phyloP scores from a whole-genome alignment of 2,113 vertebrate genomes.

The Mus spicilegus region DNA sequence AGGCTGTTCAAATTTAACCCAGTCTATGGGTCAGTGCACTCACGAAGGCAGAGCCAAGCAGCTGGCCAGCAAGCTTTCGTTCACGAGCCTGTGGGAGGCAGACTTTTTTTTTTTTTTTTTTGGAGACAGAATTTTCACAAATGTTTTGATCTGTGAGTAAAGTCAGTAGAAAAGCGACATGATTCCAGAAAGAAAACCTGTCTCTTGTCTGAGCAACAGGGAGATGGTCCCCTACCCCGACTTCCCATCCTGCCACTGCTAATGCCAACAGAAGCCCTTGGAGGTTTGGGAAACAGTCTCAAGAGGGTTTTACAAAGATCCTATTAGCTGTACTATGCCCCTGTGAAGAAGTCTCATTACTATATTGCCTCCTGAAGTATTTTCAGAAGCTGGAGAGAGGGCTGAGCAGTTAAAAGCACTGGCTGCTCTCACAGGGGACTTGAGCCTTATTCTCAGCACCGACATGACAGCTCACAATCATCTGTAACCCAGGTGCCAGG shows the following conservation, averaged over 20 bases:
- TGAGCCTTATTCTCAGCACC: not conserved
- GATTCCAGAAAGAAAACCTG: conserved; percentile 8
- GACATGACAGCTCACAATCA: not conserved
- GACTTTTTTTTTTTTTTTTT: not conserved
- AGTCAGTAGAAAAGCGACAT: not conserved
- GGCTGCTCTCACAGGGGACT: not conserved
- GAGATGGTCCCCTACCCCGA: not conserved
- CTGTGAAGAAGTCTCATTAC: not conserved
- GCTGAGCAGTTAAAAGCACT: not conserved
- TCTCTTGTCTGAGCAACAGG: not conserved
- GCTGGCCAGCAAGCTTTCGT: not conserved
- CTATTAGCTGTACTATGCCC: not conserved
- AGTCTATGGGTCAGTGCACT: not conserved
- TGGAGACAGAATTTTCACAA: not conserved
- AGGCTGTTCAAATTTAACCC: not conserved
- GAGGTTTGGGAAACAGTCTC: not conserved
- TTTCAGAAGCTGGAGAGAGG: not conserved
- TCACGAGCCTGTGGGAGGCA: no score
- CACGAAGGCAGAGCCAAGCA: not conserved
- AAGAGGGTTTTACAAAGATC: not conserved
- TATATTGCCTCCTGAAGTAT: not conserved
- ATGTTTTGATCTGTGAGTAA: not conserved
- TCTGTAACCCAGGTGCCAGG: not conserved
- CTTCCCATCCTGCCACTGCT: not conserved
- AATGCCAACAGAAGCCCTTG: not conserved